Evolutionary conservation across 53 echinoderm and acorn worm genomes (phyloP).

Genomic region (Paracentrotus lividus): DNA sequence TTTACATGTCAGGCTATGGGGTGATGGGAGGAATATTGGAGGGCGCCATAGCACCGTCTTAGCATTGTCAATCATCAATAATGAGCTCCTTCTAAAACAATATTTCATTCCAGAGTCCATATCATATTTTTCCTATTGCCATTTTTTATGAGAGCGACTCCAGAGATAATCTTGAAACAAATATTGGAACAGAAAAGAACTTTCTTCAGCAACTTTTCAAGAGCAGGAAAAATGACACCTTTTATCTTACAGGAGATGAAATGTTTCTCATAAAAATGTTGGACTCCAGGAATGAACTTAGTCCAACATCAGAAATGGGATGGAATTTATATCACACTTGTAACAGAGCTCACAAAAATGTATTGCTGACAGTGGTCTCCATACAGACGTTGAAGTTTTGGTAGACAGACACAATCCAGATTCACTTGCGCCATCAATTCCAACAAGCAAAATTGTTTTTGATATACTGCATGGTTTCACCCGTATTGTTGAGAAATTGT

Average conservation of each 20-base stretch:
- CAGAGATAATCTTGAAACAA: slow-evolving; percentile 15
- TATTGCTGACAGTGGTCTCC: slow-evolving; percentile 62
- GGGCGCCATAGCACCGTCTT: slow-evolving; percentile 73
- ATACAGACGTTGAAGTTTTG: slow-evolving; percentile 62
- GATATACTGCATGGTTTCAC: slow-evolving; percentile 72
- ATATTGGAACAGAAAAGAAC: neutral
- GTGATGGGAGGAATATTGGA: slow-evolving; percentile 79
- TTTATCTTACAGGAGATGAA: slow-evolving; percentile 74
- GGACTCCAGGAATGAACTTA: slow-evolving; percentile 69
- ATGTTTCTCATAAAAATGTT: slow-evolving; percentile 74
- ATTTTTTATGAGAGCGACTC: slow-evolving; percentile 76
- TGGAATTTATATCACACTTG: slow-evolving; percentile 76
- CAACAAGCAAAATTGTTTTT: slow-evolving; percentile 56
- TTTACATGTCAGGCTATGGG: slow-evolving; percentile 69
- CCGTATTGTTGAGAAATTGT: slow-evolving; percentile 68
- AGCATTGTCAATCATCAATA: slow-evolving; percentile 71
- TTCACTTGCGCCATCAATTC: slow-evolving; percentile 71
- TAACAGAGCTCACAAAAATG: slow-evolving; percentile 62
- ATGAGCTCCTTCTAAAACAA: slow-evolving; percentile 67
- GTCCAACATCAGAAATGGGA: slow-evolving; percentile 73
- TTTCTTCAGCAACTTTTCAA: neutral
- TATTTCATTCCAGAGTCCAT: slow-evolving; percentile 74
- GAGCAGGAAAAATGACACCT: slow-evolving; percentile 36
- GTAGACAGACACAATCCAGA: slow-evolving; percentile 64
- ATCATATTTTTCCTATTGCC: slow-evolving; percentile 70